Evolutionary conservation across 2,113 vertebrate genomes (phyloP), one percentile per base, ranked within the genome.

Genomic region (Dasyornis broadbenti): DNA sequence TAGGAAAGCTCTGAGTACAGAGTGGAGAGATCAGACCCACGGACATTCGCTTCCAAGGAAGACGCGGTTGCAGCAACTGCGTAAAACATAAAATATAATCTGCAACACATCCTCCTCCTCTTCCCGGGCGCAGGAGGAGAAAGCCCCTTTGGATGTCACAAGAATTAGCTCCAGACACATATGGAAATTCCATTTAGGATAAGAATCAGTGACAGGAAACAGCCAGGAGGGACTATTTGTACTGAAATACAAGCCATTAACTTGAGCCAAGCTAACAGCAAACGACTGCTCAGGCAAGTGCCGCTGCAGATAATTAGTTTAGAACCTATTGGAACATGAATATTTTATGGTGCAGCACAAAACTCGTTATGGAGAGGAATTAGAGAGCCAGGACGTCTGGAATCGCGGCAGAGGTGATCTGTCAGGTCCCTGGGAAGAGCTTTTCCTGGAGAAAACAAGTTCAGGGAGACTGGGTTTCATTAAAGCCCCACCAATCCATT

Each of bases 271-370:
- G 96, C 97, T 95, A 97, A 97, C 93, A 96, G 97, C 95, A 97
- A 97, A 98, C 76, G 96, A 97, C 96, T 97, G 91, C 90, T 69
- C 94, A 37, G 42, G 95, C 96, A 94, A 98, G 93, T 96, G 96
- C 95, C 69, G 96, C 97, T 96, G 97, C 86, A 97, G 96, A 96
- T 98, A 98, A 98, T 98, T 98, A 98, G 97, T 97, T 97, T 96
- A 98, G 97, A 97, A 97, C 91, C 94, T 97, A 95, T 97, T 98
- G 97, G 85, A 97, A 96, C 98, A 98, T 98, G 98, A 98, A 98
- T 98, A 98, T 98, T 98, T 98, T 96, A 98, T 98, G 68, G 87
- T 54, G 96, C 75, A 57, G 97, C 97, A 96, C 95, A 98, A 96
- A 98, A 97, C 96, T 98, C 96, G 66, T 98, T 98, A 98, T 59